These are phyloP conservation scores for Trididemnum clinides DNA, from an alignment of 23 tunicate species.

Conservation along the genomic window DNA sequence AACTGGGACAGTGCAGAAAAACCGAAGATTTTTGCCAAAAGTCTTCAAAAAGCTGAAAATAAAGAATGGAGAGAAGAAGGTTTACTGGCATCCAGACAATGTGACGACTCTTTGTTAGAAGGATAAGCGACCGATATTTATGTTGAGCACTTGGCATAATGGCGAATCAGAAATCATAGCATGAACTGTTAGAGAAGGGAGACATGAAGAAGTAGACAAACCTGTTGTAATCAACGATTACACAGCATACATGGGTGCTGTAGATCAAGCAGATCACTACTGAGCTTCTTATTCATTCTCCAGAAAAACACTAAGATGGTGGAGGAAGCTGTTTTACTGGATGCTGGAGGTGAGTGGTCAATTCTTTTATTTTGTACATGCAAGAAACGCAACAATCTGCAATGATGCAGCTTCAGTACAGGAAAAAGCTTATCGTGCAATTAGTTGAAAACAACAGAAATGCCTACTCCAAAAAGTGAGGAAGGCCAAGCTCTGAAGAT, in stretches of 20 bases:
- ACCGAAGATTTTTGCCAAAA: background rate
- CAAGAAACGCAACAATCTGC: background rate
- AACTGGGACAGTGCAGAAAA: constrained; percentile 15
- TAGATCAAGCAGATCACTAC: constrained; percentile 3
- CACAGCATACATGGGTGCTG: constrained; percentile 17
- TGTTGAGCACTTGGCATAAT: constrained; percentile 20
- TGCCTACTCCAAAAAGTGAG: background rate
- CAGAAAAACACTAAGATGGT: constrained; percentile 17
- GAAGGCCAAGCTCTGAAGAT: constrained; percentile 3
- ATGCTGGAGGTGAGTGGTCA: constrained; percentile 14
- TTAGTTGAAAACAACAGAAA: background rate
- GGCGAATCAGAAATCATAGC: background rate
- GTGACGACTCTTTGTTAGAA: constrained; percentile 14
- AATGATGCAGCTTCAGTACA: background rate
- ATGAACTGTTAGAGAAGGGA: background rate
- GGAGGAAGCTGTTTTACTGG: constrained; percentile 25
- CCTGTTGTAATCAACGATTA: constrained; percentile 15
- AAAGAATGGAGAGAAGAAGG: background rate
- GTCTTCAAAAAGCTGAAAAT: background rate
- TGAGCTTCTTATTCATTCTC: constrained; percentile 5
- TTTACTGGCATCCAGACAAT: constrained; percentile 16
- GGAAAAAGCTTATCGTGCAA: background rate
- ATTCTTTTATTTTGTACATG: background rate
- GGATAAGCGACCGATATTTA: constrained; percentile 6
- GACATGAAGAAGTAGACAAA: background rate